phyloP scores from a whole-genome alignment of 2,888 invertebrate genomes.

The Agrotis ipsilon region DNA sequence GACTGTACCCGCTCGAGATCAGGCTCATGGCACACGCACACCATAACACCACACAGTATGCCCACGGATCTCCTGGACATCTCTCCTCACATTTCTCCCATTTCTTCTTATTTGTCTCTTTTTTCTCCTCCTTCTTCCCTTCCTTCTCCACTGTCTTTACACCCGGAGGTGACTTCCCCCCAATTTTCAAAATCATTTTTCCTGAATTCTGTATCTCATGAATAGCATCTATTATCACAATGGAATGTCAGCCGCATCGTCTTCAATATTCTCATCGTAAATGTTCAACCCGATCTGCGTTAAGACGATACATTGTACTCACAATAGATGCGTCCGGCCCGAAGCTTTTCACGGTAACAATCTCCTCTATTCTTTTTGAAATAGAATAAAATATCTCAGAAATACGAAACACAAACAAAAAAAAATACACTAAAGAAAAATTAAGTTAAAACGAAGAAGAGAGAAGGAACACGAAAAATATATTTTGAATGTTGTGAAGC shows the following conservation, averaged over 20 bases:
- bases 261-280: constrained; percentile 58
- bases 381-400: constrained; percentile 55
- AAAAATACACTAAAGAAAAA: constrained; percentile 43
- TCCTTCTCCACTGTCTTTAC: constrained; percentile 77
- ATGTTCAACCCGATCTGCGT: constrained; percentile 60
- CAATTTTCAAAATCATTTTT: constrained; percentile 87
- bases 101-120: constrained; percentile 76
- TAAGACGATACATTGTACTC: constrained; percentile 72
- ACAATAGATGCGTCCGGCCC: constrained; percentile 70
- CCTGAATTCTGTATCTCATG: constrained; percentile 69
- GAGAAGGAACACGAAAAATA: constrained; percentile 40
- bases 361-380: constrained; percentile 58
- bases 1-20: constrained; percentile 91
- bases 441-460: constrained; percentile 17
- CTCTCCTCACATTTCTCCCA: constrained; percentile 82
- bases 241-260: constrained; percentile 65
- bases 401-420: constrained; percentile 65
- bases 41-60: constrained; percentile 91
- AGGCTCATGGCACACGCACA: constrained; percentile 93
- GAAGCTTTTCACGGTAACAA: constrained; percentile 70
- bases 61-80: constrained; percentile 85
- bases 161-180: constrained; percentile 81
- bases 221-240: constrained; percentile 57
- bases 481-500: constrained; percentile 37
- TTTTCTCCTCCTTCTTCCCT: constrained; percentile 76